These are phyloP conservation scores for Cossypha niveicapilla DNA, from an alignment of 2,797 vertebrate species.

Conservation along the genomic window DNA sequence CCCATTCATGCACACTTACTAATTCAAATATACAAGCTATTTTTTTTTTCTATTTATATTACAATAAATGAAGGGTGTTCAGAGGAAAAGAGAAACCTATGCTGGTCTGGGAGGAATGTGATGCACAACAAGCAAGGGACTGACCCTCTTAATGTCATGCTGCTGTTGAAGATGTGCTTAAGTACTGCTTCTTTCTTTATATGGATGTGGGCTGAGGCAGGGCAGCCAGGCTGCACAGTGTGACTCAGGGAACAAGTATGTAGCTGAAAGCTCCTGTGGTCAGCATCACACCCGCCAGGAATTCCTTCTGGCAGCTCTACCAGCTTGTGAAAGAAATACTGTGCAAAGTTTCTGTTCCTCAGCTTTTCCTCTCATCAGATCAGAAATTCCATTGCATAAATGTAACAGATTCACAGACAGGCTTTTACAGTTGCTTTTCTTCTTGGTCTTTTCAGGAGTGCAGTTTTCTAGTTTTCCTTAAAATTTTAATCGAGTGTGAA, in stretches of 20 bases:
- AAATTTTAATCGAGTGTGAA: not conserved
- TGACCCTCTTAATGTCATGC: not conserved
- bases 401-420: not conserved
- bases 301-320: constrained; percentile 15
- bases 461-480: not conserved
- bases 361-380: not conserved
- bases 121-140: not conserved
- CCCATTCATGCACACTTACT: not conserved
- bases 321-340: not conserved
- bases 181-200: constrained; percentile 35
- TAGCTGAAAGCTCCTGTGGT: not conserved
- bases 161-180: not conserved
- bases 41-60: not conserved
- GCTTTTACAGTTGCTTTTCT: not conserved
- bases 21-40: not conserved
- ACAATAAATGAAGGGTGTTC: not conserved
- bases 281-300: not conserved
- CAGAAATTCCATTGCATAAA: not conserved
- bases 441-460: not conserved
- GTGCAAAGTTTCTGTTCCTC: not conserved
- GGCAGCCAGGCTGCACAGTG: not conserved
- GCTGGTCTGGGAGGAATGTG: not conserved
- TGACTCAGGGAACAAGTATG: constrained; percentile 39
- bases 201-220: constrained; percentile 10
- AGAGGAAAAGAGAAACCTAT: not conserved